Evolutionary conservation across 2,113 vertebrate species (phyloP).

Genomic region (Hipposideros armiger): DNA sequence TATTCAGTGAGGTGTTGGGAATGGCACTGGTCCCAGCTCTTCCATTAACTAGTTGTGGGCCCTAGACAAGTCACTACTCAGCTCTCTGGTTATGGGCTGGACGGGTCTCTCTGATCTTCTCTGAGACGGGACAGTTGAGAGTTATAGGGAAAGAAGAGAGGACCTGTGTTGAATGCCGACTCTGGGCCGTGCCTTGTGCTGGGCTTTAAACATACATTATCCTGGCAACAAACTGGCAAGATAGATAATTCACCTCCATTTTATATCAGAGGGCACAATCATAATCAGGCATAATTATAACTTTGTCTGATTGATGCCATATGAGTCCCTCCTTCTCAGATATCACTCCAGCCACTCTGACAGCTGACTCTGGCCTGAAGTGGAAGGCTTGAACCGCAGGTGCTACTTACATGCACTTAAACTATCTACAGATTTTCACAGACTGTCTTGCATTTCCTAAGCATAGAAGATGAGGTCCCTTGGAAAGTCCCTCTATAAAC

Average conservation of each 20-base stretch:
- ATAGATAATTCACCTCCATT: background rate
- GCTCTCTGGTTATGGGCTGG: background rate
- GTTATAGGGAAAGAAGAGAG: background rate
- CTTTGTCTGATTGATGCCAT: background rate
- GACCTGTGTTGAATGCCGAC: background rate
- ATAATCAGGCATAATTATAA: background rate
- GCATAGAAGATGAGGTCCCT: background rate
- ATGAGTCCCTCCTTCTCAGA: background rate
- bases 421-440: background rate
- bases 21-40: background rate
- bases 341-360: rapidly evolving
- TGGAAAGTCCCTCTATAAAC: background rate
- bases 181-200: background rate
- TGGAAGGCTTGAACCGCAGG: rapidly evolving
- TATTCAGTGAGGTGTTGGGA: background rate
- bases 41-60: background rate
- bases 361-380: background rate
- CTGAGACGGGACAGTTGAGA: background rate
- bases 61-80: too few relatives aligned
- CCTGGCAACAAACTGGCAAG: background rate
- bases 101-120: background rate
- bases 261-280: background rate
- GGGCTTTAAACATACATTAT: constrained; percentile 14
- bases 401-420: background rate
- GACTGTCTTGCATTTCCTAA: background rate